Percentiles rank a stretch among this genome's conserved stretches.
Evolutionary conservation across 2,797 vertebrate species (phyloP).

Genomic region (Sardinella longiceps): DNA sequence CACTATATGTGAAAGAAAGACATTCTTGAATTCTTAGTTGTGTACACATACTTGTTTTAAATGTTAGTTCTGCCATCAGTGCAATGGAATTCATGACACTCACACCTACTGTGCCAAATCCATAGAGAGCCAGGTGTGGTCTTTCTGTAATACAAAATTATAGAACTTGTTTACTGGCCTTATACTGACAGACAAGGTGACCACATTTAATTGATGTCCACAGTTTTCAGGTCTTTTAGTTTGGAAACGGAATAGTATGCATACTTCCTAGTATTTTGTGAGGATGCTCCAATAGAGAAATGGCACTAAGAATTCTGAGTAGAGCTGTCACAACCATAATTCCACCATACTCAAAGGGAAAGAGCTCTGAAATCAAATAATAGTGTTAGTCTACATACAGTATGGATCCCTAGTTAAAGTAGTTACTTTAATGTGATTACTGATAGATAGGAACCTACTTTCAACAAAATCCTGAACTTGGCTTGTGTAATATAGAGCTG

Average conservation of each 20-base stretch:
- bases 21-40: too few species aligned
- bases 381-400: not conserved
- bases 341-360: not conserved
- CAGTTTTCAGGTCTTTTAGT: not conserved
- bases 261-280: not conserved
- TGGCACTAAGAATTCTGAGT: not conserved
- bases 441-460: not conserved
- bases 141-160: not conserved
- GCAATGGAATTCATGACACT: not conserved
- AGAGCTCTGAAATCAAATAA: not conserved
- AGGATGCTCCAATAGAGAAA: not conserved
- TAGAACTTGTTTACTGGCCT: not conserved
- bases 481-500: not conserved
- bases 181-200: not conserved
- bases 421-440: not conserved
- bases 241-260: not conserved
- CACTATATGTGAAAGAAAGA: too few species aligned
- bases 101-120: not conserved
- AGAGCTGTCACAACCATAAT: not conserved
- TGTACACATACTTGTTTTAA: not conserved
- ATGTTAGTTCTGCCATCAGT: not conserved
- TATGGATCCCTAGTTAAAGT: not conserved
- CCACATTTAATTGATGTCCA: not conserved
- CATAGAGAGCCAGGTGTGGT: not conserved
- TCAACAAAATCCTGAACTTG: not conserved